Percentiles rank a stretch among this genome's conserved stretches.
These are phyloP conservation scores for Leptoteleia sp. DNA, from an alignment of 1,140 invertebrate genomes.

Conservation along the genomic window DNA sequence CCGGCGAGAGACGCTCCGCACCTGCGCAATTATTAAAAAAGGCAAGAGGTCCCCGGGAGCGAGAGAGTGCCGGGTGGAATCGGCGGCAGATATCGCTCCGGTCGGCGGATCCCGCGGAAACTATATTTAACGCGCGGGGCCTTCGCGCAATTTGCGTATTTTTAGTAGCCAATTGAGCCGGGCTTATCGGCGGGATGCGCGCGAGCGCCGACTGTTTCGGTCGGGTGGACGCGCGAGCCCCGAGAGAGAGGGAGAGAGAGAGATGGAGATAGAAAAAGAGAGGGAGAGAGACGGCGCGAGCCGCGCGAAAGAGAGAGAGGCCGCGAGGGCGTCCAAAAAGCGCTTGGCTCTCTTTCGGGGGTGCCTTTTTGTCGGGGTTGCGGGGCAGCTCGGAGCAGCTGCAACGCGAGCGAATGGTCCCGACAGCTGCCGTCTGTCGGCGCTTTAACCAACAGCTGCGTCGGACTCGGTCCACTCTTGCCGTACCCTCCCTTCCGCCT, in stretches of 20 bases:
- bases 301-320: slow-evolving; percentile 11
- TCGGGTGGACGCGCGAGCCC: too few relatives aligned
- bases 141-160: slow-evolving; percentile 11
- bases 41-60: slow-evolving; percentile 6
- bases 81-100: too few relatives aligned
- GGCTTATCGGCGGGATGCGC: background rate
- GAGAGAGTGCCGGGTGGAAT: background rate
- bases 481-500: slow-evolving; percentile 57
- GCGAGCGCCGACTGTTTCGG: too few relatives aligned
- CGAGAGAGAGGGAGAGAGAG: too few relatives aligned
- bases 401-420: slow-evolving; percentile 70
- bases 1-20: slow-evolving; percentile 26
- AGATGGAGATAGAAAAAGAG: too few relatives aligned
- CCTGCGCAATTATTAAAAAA: slow-evolving; percentile 47
- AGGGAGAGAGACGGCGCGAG: slow-evolving; percentile 4
- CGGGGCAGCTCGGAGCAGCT: slow-evolving; percentile 69
- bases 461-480: slow-evolving; percentile 71
- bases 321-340: slow-evolving; percentile 28
- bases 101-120: slow-evolving; percentile 1
- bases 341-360: slow-evolving; percentile 65
- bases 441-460: slow-evolving; percentile 78
- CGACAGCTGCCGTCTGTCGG: slow-evolving; percentile 75
- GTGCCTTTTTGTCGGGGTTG: slow-evolving; percentile 73
- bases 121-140: slow-evolving; percentile 4
- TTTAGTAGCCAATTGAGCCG: slow-evolving; percentile 13